Evolutionary conservation across 2,888 invertebrate genomes (phyloP).

Genomic region (Miltochrista miniata): DNA sequence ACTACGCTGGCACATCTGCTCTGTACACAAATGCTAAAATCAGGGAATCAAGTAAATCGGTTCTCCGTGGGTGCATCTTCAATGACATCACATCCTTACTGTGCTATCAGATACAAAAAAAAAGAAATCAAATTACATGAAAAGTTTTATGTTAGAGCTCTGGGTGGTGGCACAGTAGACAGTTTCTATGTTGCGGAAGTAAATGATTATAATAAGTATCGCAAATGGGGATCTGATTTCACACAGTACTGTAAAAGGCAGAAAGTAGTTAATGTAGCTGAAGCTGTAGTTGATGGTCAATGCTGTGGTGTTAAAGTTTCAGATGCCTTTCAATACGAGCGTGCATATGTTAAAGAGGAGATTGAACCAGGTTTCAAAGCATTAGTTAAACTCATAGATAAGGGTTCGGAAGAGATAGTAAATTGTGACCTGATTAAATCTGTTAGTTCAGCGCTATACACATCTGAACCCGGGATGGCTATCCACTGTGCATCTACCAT

Average conservation of each 20-base stretch:
- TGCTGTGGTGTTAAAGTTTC: constrained; percentile 21
- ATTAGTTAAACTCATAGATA: constrained; percentile 22
- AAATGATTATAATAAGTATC: constrained; percentile 15
- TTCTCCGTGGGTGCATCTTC: background rate
- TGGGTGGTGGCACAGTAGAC: constrained; percentile 10
- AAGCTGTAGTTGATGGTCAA: constrained; percentile 3
- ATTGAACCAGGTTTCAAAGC: constrained; percentile 10
- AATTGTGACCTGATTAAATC: constrained; percentile 7
- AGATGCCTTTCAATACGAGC: constrained; percentile 12
- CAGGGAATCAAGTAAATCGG: background rate
- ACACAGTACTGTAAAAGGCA: constrained; percentile 13
- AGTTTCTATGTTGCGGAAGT: constrained; percentile 27
- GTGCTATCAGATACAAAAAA: constrained; percentile 9
- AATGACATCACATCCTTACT: background rate
- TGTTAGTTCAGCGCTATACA: constrained; percentile 6
- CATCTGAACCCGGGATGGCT: constrained; percentile 17
- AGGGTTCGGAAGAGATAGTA: constrained; percentile 17
- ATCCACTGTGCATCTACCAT: constrained; percentile 21
- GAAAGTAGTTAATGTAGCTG: constrained; percentile 9
- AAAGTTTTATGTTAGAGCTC: constrained; percentile 16
- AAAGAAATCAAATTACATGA: constrained; percentile 19
- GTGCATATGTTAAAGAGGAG: constrained; percentile 16
- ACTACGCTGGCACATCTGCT: constrained; percentile 15
- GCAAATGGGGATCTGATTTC: background rate
- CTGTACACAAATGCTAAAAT: constrained; percentile 7